Conservation (phyloP, 2,797 vertebrate species). For the Bradypodion ventrale region DNA sequence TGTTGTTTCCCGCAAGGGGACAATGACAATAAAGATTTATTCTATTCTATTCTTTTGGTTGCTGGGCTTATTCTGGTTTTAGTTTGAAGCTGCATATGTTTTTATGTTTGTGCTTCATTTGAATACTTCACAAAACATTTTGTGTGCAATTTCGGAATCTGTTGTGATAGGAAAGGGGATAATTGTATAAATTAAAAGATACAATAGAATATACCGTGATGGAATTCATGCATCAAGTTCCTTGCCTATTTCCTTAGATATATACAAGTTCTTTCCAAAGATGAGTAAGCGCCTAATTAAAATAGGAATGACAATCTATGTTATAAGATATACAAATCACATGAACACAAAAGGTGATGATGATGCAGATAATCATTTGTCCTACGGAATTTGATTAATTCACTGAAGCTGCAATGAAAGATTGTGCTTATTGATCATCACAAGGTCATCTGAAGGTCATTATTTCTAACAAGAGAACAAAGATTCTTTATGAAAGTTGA, state of each 20-base stretch:
- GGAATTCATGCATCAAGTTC: neutral
- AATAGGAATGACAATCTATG: constrained; percentile 33
- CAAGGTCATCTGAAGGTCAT: constrained; percentile 41
- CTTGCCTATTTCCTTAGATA: neutral
- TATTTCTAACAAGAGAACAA: constrained; percentile 38
- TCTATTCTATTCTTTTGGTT: too few relatives aligned
- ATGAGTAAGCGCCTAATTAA: constrained; percentile 21
- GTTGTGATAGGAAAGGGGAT: too few relatives aligned
- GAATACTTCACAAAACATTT: neutral
- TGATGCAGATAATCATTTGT: constrained; percentile 44
- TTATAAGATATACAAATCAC: constrained; percentile 47
- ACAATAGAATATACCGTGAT: neutral
- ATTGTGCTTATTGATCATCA: constrained; percentile 36
- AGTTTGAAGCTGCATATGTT: neutral
- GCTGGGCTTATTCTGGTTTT: neutral
- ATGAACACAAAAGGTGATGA: constrained; percentile 30
- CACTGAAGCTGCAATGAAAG: constrained; percentile 46
- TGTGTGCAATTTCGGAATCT: neutral
- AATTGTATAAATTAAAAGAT: neutral
- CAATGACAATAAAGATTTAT: too few relatives aligned
- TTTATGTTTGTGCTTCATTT: neutral
- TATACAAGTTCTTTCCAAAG: constrained; percentile 30
- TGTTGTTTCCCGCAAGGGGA: too few relatives aligned
- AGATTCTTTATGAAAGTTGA: constrained; percentile 30
- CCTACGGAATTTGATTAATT: constrained; percentile 47